Evolutionary conservation across 2,888 invertebrate genomes (phyloP), one percentile per base, ranked within the genome.

Genomic region (Amiota minor): DNA sequence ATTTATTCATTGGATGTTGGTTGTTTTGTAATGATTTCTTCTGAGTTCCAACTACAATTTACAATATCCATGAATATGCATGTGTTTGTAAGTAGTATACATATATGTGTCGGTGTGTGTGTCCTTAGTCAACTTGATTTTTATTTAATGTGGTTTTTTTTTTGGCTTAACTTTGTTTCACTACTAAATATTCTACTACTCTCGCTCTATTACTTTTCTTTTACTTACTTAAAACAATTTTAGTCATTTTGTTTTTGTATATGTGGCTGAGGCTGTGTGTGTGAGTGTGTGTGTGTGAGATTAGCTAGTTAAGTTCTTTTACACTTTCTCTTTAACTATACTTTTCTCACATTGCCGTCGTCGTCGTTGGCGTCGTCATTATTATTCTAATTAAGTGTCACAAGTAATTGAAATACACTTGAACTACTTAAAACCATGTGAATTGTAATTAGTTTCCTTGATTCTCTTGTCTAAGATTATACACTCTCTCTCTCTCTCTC

Each of bases 371-470:
- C 72, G 45, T 78, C 73, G 77, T 77, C 78, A 84, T 77, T 83
- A 79, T 75, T 76, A 2, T 45, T 62, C 79, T 84, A 84, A 83
- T 85, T 85, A 85, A 83, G 86, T 85, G 84, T 86, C 84, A 85
- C 85, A 78, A 83, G 80, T 83, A 84, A 85, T 84, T 84, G 85
- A 84, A 84, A 83, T 86, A 83, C 83, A 83, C 85, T 83, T 84
- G 53, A 68, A 68, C 53, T 68, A 53, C 67, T 46, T 50, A 45
- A 62, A 62, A 68, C 67, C 67, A 46, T 53, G 35, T 35, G 50
- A 68, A 20, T 68, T n/a, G 23, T 68, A 68, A 68, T 68, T 68
- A 68, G 67, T 65, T 65, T 2, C 46, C 10, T n/a, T 56, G 1
- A 35, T 35, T 35, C 35, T 35, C 6, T 35, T 35, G 0, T 35